Conservation (phyloP, 1,140 invertebrate genomes). For the Anastrepha ludens region DNA sequence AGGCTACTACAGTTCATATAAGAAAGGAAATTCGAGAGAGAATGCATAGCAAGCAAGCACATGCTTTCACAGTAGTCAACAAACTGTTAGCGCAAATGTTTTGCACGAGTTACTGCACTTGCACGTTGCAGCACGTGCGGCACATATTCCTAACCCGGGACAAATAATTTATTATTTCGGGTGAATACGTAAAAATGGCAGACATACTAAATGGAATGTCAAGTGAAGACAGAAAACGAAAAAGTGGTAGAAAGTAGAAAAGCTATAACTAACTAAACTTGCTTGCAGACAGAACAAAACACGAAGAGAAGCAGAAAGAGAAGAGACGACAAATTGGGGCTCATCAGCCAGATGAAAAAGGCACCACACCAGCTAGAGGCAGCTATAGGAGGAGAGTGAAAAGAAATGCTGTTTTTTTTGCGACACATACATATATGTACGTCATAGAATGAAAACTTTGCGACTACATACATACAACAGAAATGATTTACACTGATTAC, state of each 20-base stretch:
- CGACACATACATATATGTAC: not conserved
- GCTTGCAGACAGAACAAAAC: not conserved
- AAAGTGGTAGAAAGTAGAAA: not conserved
- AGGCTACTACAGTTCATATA: not conserved
- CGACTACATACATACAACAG: not conserved
- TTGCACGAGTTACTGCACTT: not conserved
- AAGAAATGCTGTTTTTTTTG: not conserved
- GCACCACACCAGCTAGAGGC: not conserved
- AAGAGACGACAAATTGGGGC: not conserved
- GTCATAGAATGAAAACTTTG: not conserved
- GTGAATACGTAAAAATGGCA: constrained; percentile 18
- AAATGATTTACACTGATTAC: not conserved
- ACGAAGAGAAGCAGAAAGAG: not conserved
- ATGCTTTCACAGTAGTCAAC: too few relatives aligned
- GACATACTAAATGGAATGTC: not conserved
- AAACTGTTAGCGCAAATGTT: not conserved
- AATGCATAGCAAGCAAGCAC: too few relatives aligned
- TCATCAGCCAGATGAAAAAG: not conserved
- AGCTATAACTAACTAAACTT: not conserved
- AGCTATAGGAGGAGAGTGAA: not conserved
- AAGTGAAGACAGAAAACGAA: not conserved
- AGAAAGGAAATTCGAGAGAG: not conserved
- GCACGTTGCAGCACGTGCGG: constrained; percentile 30
- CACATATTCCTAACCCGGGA: constrained; percentile 52
- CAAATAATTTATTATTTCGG: constrained; percentile 51